Conservation (phyloP, 2,888 invertebrate genomes). For the Pterobdella sp. region DNA sequence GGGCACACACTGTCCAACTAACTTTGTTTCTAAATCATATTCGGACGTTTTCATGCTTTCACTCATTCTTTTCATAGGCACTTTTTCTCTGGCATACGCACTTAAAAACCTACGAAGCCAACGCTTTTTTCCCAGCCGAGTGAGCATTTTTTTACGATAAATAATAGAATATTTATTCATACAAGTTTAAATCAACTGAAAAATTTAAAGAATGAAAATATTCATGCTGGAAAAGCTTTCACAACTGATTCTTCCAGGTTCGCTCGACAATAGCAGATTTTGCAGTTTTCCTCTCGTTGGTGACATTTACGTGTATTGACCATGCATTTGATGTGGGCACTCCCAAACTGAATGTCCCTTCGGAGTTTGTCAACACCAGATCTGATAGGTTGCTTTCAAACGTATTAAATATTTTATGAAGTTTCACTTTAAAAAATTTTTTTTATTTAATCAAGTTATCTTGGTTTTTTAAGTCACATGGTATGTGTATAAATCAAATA, state of each 20-base stretch:
- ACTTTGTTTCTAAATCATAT: slow-evolving; percentile 23
- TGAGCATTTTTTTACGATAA: slow-evolving; percentile 49
- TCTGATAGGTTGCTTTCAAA: slow-evolving; percentile 26
- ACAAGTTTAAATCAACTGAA: neutral
- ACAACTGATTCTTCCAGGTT: slow-evolving; percentile 31
- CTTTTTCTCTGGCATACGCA: slow-evolving; percentile 76
- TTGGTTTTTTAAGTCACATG: too few species aligned
- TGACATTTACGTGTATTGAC: slow-evolving; percentile 77
- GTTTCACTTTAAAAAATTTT: too few species aligned
- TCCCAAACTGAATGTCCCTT: slow-evolving; percentile 75
- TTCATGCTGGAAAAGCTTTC: neutral
- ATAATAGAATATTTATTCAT: neutral
- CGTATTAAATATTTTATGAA: too few species aligned
- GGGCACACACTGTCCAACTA: slow-evolving; percentile 25
- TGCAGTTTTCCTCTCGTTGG: slow-evolving; percentile 85
- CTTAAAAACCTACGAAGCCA: slow-evolving; percentile 86
- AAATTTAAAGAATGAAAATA: too few species aligned
- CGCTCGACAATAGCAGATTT: slow-evolving; percentile 39
- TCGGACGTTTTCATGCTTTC: slow-evolving; percentile 86
- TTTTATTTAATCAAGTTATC: too few species aligned
- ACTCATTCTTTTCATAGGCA: slow-evolving; percentile 78
- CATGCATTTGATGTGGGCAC: slow-evolving; percentile 72
- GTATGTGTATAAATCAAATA: too few species aligned
- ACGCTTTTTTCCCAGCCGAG: slow-evolving; percentile 81
- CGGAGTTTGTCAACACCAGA: slow-evolving; percentile 57